Percentiles rank a stretch among this genome's conserved stretches.
These are phyloP conservation scores for Aspidiotus destructor DNA, from an alignment of 2,888 invertebrate species.

Conservation along the genomic window DNA sequence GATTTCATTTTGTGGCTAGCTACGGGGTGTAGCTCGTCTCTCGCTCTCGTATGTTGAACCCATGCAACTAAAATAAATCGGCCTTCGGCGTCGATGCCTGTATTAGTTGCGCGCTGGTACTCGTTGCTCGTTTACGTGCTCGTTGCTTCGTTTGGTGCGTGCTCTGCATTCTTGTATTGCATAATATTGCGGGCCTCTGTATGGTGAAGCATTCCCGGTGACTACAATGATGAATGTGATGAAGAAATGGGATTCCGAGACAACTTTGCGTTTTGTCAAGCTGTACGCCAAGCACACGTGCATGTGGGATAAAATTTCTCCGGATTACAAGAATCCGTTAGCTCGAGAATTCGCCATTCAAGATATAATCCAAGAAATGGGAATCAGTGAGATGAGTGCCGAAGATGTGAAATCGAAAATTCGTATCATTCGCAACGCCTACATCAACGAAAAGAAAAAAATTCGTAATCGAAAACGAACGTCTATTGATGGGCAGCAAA, in stretches of 20 bases:
- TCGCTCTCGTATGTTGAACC: too few relatives aligned
- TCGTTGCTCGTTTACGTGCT: too few relatives aligned
- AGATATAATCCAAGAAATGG: constrained; percentile 22
- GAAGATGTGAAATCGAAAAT: constrained; percentile 24
- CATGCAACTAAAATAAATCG: too few relatives aligned
- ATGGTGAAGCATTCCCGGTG: too few relatives aligned
- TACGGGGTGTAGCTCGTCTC: too few relatives aligned
- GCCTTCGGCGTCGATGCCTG: too few relatives aligned
- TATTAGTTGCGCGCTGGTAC: too few relatives aligned
- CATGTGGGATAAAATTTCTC: constrained; percentile 17
- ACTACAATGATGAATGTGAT: constrained; percentile 7
- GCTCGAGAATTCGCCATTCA: constrained; percentile 17
- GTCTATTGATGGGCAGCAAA: too few relatives aligned
- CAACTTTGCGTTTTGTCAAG: constrained; percentile 16
- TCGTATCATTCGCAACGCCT: constrained; percentile 22
- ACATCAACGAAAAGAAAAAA: constrained; percentile 27
- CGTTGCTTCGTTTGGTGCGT: too few relatives aligned
- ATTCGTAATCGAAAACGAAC: constrained; percentile 3
- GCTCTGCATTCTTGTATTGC: too few relatives aligned
- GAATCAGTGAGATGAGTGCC: constrained; percentile 16
- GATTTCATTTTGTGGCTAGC: too few relatives aligned
- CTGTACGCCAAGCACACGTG: constrained; percentile 17
- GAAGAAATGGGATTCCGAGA: constrained; percentile 28
- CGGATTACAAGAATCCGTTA: constrained; percentile 18
- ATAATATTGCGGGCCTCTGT: too few relatives aligned